Evolutionary conservation across 2,113 vertebrate species (phyloP), one percentile per base, ranked within the genome.

Genomic region (Columbina picui): DNA sequence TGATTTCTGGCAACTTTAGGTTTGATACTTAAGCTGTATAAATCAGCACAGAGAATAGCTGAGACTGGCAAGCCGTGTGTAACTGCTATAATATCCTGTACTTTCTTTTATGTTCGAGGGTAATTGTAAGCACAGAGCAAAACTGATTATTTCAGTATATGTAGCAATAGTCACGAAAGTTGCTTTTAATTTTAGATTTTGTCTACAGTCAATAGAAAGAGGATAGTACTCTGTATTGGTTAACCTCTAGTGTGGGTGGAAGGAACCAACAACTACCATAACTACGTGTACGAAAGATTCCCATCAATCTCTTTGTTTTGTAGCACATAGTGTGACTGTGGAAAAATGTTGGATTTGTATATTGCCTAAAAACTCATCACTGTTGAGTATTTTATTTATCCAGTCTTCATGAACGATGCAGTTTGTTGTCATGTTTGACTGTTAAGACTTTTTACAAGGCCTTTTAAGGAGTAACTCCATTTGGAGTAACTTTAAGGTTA

Each of bases 71-170:
- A 78, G 64, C 56, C 81, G 3, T 8, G 22, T 63, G 20, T 22
- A 43, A 63, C 74, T 92, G 75, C 19, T 59, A 60, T 38, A 30
- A 32, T 26, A 70, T 32, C 68, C 75, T 65, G 71, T 29, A 50
- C n/a, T 34, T 85, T 49, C 79, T 85, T 88, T 88, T 80, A 36
- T 91, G 26, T 41, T 63, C 61, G 53, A 26, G 22, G n/a, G 13
- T 55, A 67, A 76, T 49, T 89, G 36, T 57, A 83, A 86, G 63
- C 23, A 26, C 25, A 84, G 68, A 93, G 69, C 83, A 77, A 90
- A 94, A 65, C 41, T 50, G 52, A 82, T 87, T 85, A 47, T 79
- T 95, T 95, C 78, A 74, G 83, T 71, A 73, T 47, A 38, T 14
- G 7, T 50, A 55, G 49, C 26, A 60, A n/a, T 22, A 77, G 34